Evolutionary conservation across 35 echinoderm and acorn worm species (phyloP).

Genomic region (Lytechinus variegatus): DNA sequence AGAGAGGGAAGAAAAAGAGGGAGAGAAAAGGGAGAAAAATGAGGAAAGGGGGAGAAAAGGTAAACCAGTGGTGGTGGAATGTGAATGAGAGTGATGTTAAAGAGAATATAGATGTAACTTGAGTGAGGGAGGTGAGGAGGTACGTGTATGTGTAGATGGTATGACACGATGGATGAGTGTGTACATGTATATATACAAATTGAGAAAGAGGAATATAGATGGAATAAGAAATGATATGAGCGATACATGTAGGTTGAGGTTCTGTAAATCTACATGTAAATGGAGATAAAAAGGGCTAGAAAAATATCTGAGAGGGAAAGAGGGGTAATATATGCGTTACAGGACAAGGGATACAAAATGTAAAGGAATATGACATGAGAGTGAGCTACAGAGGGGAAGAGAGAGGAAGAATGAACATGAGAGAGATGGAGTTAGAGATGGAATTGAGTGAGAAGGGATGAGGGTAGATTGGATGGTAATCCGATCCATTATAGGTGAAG

Average conservation of each 20-base stretch:
- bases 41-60: background rate
- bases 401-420: background rate
- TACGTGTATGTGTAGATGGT: too few relatives aligned
- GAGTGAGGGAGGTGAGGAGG: background rate
- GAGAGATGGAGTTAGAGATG: background rate
- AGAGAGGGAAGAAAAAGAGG: background rate
- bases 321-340: background rate
- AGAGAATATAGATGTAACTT: background rate
- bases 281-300: background rate
- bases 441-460: background rate
- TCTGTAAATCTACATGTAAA: too few relatives aligned
- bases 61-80: background rate
- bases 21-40: too few relatives aligned
- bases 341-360: background rate
- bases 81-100: background rate
- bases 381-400: background rate
- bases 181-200: background rate
- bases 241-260: background rate
- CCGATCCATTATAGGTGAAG: constrained; percentile 10
- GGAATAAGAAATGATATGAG: background rate
- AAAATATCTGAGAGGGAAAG: background rate
- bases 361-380: too few relatives aligned
- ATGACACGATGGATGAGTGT: too few relatives aligned
- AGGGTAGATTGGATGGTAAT: background rate
- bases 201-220: background rate